These are phyloP conservation scores for Rugalucina vietnamica DNA, from an alignment of 2,888 invertebrate species.

Conservation along the genomic window DNA sequence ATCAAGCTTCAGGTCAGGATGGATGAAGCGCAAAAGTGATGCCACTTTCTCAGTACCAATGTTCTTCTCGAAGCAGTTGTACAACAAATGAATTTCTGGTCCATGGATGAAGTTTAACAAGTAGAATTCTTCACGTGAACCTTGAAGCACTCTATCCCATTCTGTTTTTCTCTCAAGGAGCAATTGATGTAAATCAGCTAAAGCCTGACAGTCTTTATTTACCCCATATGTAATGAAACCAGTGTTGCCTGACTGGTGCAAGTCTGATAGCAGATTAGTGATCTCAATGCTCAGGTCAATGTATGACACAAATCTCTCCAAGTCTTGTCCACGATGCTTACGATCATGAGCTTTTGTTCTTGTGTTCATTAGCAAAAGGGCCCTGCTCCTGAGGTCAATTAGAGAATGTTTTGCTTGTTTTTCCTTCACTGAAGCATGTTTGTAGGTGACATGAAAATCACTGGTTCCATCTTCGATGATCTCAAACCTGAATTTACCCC, in stretches of 20 bases:
- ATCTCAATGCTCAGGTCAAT: slow-evolving; percentile 41
- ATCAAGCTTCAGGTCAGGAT: slow-evolving; percentile 37
- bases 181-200: background rate
- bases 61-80: slow-evolving; percentile 42
- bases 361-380: slow-evolving; percentile 60
- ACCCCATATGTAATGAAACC: background rate
- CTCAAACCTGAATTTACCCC: slow-evolving; percentile 52
- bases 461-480: slow-evolving; percentile 32
- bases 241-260: slow-evolving; percentile 40
- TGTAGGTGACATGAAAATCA: slow-evolving; percentile 39
- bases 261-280: background rate
- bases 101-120: slow-evolving; percentile 63
- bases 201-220: background rate
- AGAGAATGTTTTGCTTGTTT: slow-evolving; percentile 31
- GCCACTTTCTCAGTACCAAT: slow-evolving; percentile 12
- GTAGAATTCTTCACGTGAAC: slow-evolving; percentile 39
- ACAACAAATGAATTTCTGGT: slow-evolving; percentile 57
- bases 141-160: slow-evolving; percentile 51
- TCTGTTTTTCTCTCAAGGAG: background rate
- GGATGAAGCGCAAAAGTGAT: slow-evolving; percentile 55
- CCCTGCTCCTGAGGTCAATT: slow-evolving; percentile 65
- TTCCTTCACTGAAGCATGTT: slow-evolving; percentile 38
- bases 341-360: slow-evolving; percentile 24
- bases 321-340: background rate
- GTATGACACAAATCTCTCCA: slow-evolving; percentile 22